Evolutionary conservation across 1,140 invertebrate genomes (phyloP), one percentile per base, ranked within the genome.

Genomic region (Doryteuthis pealeii): DNA sequence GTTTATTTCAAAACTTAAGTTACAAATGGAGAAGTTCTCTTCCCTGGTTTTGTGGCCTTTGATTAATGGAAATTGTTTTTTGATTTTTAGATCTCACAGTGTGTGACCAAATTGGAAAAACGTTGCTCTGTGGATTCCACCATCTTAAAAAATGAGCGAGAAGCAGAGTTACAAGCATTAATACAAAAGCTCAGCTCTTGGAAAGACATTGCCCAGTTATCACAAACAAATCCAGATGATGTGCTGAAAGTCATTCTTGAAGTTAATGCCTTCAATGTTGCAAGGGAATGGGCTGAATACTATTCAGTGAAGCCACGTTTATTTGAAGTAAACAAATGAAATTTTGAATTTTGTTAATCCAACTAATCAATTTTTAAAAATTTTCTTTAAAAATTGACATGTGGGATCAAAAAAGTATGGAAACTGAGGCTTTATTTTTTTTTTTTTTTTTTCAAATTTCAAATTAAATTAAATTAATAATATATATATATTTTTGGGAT

Each of bases 21-120:
- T n/a, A n/a, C n/a, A n/a, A n/a, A n/a, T n/a, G n/a, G n/a, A n/a
- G n/a, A n/a, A n/a, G n/a, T n/a, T n/a, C n/a, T n/a, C n/a, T n/a
- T n/a, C n/a, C n/a, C n/a, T n/a, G n/a, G n/a, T n/a, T n/a, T n/a
- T n/a, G n/a, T n/a, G n/a, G n/a, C n/a, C n/a, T n/a, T n/a, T n/a
- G n/a, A n/a, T n/a, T n/a, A n/a, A n/a, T n/a, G n/a, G n/a, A n/a
- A n/a, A n/a, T n/a, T n/a, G n/a, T 70, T 35, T n/a, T 74, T 73
- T 26, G 58, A 33, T 74, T 58, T 80, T 18, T 70, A 86, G 85
- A 82, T 86, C 32, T 82, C 79, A 69, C 82, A 81, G 72, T 82
- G 81, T 82, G 81, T 81, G 15, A 84, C 82, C 76, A 82, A 67
- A 28, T 75, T 82, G 32, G 82, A 62, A 22, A 62, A 62, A 28